Evolutionary conservation across 2,797 vertebrate species (phyloP).

Genomic region (Microctenopoma stevenorrisi): DNA sequence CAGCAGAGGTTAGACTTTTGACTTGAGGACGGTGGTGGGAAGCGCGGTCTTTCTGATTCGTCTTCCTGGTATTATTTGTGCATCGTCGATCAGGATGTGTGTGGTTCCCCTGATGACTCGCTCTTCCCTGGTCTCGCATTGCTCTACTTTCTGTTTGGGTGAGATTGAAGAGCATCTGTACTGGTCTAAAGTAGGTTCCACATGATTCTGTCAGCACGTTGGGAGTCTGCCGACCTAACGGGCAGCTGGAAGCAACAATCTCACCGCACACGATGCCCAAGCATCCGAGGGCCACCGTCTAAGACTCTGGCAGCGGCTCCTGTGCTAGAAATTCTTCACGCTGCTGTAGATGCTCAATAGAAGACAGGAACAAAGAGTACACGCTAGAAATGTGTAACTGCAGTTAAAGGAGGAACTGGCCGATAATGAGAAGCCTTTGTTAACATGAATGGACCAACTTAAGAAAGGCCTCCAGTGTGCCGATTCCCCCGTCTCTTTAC

Average conservation of each 20-base stretch:
- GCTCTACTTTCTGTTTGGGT: constrained; percentile 12
- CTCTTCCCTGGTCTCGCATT: background rate
- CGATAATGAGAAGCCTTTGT: constrained; percentile 1
- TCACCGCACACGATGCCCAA: constrained; percentile 18
- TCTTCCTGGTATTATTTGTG: too few species aligned
- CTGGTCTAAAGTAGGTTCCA: background rate
- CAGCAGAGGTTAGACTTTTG: too few species aligned
- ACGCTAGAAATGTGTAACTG: constrained; percentile 20
- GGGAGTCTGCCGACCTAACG: background rate
- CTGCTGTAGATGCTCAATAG: background rate
- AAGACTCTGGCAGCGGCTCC: constrained; percentile 20
- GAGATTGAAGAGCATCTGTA: background rate
- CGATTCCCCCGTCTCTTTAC: background rate
- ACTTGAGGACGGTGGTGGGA: too few species aligned
- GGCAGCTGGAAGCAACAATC: constrained; percentile 17
- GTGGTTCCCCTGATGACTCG: too few species aligned
- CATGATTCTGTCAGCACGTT: background rate
- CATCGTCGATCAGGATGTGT: too few species aligned
- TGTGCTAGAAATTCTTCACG: constrained; percentile 13
- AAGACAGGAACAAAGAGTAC: background rate
- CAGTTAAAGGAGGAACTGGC: background rate
- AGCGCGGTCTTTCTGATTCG: too few species aligned
- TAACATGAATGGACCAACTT: background rate
- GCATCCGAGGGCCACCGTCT: constrained; percentile 17
- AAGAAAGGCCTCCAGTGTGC: constrained; percentile 1